Evolutionary conservation across 2,113 vertebrate genomes (phyloP), one percentile per base, ranked within the genome.

Genomic region (Thamnaconus septentrionalis): DNA sequence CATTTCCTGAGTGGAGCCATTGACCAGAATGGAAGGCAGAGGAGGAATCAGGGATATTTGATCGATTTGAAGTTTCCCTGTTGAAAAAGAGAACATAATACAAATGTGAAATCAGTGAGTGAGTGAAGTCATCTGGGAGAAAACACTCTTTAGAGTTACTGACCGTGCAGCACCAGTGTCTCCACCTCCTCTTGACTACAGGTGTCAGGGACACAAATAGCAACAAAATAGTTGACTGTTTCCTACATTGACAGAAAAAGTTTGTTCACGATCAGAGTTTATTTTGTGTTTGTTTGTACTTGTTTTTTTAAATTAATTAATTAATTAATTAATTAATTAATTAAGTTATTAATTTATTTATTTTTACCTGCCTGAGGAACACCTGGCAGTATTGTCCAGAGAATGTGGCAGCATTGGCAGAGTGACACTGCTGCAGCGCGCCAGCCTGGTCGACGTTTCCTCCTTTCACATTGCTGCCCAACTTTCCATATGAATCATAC

Each of bases 401-500:
- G 76, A 95, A 95, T 54, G 65, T 41, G 5, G 89, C 85, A 0
- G 79, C 73, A 0, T 10, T 64, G 31, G 87, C 76, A 1, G 93
- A 92, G 56, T 82, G 70, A 53, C 94, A 94, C 81, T 94, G 90
- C 0, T 89, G 87, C 60, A 89, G 81, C 3, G 90, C 89, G 5
- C 93, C 94, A 4, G 92, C 89, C 64, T 85, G 81, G 86, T 94
- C 92, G 59, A 86, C 42, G 1, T 95, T 94, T 6, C 94, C 93
- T 0, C 84, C 85, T n/a, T 88, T 53, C 4, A 95, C 61, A 8
- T 92, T 90, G 73, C 94, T 95, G 6, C 93, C 91, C 51, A 91
- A 76, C 84, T 94, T 95, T 53, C 94, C 94, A 41, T 90, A 83
- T 0, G 93, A 86, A 82, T 95, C 93, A 49, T 93, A 95, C 94